phyloP scores from a whole-genome alignment of 2,888 invertebrate species.

The Muscina levida region DNA sequence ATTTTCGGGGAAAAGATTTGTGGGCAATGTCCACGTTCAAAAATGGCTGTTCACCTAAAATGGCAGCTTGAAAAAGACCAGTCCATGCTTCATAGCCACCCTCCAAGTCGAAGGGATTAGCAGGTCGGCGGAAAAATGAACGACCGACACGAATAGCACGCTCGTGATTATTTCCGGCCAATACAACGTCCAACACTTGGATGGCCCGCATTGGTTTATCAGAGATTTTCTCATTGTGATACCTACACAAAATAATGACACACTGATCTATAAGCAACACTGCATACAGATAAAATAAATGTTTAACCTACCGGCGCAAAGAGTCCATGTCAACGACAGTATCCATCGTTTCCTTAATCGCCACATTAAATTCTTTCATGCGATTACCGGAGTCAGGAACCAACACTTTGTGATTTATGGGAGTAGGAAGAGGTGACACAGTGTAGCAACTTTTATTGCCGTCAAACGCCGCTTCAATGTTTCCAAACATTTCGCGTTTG shows the following conservation, averaged over 20 bases:
- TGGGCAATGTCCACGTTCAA: conserved; percentile 95
- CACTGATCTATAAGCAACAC: background rate
- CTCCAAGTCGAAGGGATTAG: conserved; percentile 82
- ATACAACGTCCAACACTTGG: conserved; percentile 85
- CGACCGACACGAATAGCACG: conserved; percentile 79
- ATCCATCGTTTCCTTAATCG: conserved; percentile 73
- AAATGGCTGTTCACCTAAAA: conserved; percentile 92
- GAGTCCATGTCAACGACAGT: conserved; percentile 72
- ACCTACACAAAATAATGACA: conserved; percentile 62
- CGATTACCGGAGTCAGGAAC: conserved; percentile 69
- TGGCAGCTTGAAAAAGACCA: conserved; percentile 95
- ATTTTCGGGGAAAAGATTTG: conserved; percentile 86
- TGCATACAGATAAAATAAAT: conserved; percentile 13
- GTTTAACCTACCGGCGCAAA: conserved; percentile 71
- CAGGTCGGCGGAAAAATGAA: conserved; percentile 87
- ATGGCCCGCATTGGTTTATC: conserved; percentile 80
- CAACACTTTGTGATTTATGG: conserved; percentile 70
- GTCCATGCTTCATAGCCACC: conserved; percentile 94
- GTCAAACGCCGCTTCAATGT: conserved; percentile 85
- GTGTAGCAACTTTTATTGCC: conserved; percentile 86
- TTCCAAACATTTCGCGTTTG: conserved; percentile 77
- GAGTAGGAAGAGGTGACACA: conserved; percentile 65
- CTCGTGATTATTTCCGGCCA: conserved; percentile 81
- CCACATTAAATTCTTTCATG: conserved; percentile 69
- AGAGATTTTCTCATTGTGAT: conserved; percentile 73